A percentile compares a stretch with the other conserved stretches of the same genome.
These are phyloP conservation scores for Tor tambroides DNA, from an alignment of 2,113 vertebrate genomes.

Conservation along the genomic window DNA sequence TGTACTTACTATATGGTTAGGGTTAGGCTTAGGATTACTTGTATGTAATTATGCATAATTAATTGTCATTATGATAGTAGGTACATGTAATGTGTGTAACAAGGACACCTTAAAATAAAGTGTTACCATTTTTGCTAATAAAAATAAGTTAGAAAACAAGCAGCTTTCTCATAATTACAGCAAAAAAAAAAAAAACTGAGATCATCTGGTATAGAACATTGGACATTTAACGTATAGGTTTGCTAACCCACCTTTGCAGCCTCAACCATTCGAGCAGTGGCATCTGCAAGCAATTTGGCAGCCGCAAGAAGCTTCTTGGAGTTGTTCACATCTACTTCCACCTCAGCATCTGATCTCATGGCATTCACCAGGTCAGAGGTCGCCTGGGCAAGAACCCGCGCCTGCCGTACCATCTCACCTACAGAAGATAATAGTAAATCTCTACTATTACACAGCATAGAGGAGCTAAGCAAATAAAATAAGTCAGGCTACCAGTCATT, in stretches of 20 bases:
- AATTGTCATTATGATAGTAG: no score
- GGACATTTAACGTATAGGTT: neutral
- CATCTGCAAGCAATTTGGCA: slow-evolving; percentile 95
- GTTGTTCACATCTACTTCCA: slow-evolving; percentile 95
- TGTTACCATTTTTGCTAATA: neutral
- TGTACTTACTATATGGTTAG: no score
- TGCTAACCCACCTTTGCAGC: slow-evolving; percentile 89
- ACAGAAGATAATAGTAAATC: neutral
- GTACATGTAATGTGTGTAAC: no score
- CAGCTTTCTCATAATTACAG: neutral
- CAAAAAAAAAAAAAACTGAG: neutral
- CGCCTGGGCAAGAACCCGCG: slow-evolving; percentile 95
- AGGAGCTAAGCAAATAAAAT: neutral
- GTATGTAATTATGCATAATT: no score
- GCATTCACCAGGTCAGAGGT: slow-evolving; percentile 97
- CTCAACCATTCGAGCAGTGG: slow-evolving; percentile 98
- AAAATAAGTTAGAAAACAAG: neutral
- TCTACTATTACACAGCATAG: neutral
- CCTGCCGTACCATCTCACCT: slow-evolving; percentile 99
- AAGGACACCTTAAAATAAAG: no score
- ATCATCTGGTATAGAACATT: neutral
- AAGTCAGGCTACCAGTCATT: neutral
- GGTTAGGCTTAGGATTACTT: no score
- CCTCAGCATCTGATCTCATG: slow-evolving; percentile 97
- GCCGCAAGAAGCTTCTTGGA: slow-evolving; percentile 97